Percentiles rank a stretch among this genome's conserved stretches.
phyloP scores from a whole-genome alignment of 1,140 invertebrate species.

The Sitobion miscanthi region DNA sequence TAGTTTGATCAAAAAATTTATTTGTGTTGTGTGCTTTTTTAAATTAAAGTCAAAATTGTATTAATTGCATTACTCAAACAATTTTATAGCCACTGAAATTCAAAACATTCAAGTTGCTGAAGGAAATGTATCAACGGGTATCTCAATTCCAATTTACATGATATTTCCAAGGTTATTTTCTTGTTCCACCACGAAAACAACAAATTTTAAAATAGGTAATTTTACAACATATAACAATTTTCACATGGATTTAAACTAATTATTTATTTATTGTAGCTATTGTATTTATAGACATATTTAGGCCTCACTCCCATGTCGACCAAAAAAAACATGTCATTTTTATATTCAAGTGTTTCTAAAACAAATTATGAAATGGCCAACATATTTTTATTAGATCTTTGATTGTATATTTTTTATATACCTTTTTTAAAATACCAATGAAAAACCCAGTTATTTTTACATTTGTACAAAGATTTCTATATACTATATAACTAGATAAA shows the following conservation, averaged over 20 bases:
- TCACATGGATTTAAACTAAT: neutral
- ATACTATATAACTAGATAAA: too few species aligned
- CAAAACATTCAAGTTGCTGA: conserved; percentile 97
- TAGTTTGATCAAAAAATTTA: too few species aligned
- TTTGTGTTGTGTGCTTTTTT: too few species aligned
- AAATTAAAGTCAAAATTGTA: neutral
- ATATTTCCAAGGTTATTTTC: conserved; percentile 94
- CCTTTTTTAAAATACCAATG: neutral
- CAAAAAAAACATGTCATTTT: too few species aligned
- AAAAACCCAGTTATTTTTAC: neutral
- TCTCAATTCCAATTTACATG: conserved; percentile 93
- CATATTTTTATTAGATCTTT: neutral
- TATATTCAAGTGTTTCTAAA: too few species aligned
- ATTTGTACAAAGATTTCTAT: too few species aligned
- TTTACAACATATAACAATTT: neutral
- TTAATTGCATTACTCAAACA: neutral
- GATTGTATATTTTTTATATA: neutral
- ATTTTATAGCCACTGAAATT: conserved; percentile 87
- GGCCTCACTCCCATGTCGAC: too few species aligned
- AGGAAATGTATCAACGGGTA: conserved; percentile 82
- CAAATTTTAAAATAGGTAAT: conserved; percentile 95
- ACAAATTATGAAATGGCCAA: neutral
- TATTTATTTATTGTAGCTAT: neutral
- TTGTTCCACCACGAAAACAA: conserved; percentile 88
- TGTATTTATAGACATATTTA: neutral